Evolutionary conservation across 2,888 invertebrate species (phyloP).

Genomic region (Acleris holmiana): DNA sequence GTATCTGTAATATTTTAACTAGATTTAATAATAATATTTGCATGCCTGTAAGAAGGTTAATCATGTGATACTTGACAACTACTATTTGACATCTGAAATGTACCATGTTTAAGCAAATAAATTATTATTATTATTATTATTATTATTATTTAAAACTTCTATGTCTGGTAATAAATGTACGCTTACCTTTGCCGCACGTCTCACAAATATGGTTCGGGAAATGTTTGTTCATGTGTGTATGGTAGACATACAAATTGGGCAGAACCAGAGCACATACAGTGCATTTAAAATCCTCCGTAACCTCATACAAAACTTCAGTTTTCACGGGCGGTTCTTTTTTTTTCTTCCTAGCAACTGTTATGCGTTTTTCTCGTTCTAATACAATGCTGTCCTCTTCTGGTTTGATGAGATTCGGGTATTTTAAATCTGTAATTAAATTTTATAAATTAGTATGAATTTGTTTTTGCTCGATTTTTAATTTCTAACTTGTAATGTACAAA

Average conservation of each 20-base stretch:
- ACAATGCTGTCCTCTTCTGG: slow-evolving; percentile 15
- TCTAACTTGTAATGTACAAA: too few relatives aligned
- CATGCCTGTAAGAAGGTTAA: too few relatives aligned
- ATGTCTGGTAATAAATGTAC: too few relatives aligned
- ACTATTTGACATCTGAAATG: too few relatives aligned
- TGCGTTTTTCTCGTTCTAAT: slow-evolving; percentile 30
- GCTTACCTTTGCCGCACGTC: slow-evolving; percentile 46
- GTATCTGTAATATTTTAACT: too few relatives aligned
- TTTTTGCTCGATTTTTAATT: too few relatives aligned
- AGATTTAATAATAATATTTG: too few relatives aligned
- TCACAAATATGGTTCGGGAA: slow-evolving; percentile 48
- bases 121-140: too few relatives aligned
- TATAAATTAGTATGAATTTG: neutral
- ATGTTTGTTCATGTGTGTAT: slow-evolving; percentile 46
- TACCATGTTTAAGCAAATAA: too few relatives aligned
- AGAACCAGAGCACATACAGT: slow-evolving; percentile 37
- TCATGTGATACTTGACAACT: too few relatives aligned
- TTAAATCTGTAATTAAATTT: slow-evolving; percentile 4
- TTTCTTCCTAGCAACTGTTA: slow-evolving; percentile 23
- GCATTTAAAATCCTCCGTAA: slow-evolving; percentile 44
- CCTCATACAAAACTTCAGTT: slow-evolving; percentile 34
- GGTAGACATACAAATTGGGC: slow-evolving; percentile 42
- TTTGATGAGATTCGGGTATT: neutral
- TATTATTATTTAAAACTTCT: too few relatives aligned
- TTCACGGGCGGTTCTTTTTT: slow-evolving; percentile 17